These are phyloP conservation scores for Scophthalmus maximus DNA, from an alignment of 2,113 vertebrate genomes.

Conservation along the genomic window DNA sequence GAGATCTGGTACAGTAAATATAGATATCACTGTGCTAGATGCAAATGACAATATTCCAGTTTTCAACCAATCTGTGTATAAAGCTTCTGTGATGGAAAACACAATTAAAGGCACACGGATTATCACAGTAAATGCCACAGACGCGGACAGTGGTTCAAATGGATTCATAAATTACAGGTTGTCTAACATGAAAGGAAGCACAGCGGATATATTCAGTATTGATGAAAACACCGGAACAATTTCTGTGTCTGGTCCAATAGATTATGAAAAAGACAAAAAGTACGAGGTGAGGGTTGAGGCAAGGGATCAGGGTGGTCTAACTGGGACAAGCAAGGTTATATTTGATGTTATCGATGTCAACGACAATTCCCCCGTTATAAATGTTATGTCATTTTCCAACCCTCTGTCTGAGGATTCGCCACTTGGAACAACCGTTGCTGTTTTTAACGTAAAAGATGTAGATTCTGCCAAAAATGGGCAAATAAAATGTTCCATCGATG, in stretches of 20 bases:
- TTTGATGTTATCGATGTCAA: slow-evolving; percentile 72
- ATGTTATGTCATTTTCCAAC: slow-evolving; percentile 62
- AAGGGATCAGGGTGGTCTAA: slow-evolving; percentile 68
- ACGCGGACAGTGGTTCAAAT: slow-evolving; percentile 64
- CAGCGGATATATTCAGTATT: slow-evolving; percentile 39
- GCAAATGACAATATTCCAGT: slow-evolving; percentile 50
- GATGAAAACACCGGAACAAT: slow-evolving; percentile 38
- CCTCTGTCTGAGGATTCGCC: slow-evolving; percentile 40
- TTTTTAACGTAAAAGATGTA: slow-evolving; percentile 67
- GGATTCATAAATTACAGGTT: slow-evolving; percentile 75
- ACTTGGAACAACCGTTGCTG: slow-evolving; percentile 53
- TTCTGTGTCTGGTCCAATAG: slow-evolving; percentile 55
- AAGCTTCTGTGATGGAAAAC: slow-evolving; percentile 44
- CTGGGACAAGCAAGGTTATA: slow-evolving; percentile 46
- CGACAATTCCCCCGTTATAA: slow-evolving; percentile 68
- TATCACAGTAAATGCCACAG: slow-evolving; percentile 60
- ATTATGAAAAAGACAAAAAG: slow-evolving; percentile 68
- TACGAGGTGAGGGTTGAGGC: slow-evolving; percentile 68
- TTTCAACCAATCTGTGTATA: slow-evolving; percentile 63
- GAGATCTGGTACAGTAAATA: slow-evolving; percentile 67
- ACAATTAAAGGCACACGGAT: accelerated
- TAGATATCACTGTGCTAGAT: slow-evolving; percentile 62
- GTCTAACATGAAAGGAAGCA: slow-evolving; percentile 37
- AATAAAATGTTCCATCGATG: slow-evolving; percentile 56
- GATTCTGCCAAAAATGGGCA: slow-evolving; percentile 69